phyloP scores from a whole-genome alignment of 1,140 invertebrate species.

The Pachypeltis micranthus region DNA sequence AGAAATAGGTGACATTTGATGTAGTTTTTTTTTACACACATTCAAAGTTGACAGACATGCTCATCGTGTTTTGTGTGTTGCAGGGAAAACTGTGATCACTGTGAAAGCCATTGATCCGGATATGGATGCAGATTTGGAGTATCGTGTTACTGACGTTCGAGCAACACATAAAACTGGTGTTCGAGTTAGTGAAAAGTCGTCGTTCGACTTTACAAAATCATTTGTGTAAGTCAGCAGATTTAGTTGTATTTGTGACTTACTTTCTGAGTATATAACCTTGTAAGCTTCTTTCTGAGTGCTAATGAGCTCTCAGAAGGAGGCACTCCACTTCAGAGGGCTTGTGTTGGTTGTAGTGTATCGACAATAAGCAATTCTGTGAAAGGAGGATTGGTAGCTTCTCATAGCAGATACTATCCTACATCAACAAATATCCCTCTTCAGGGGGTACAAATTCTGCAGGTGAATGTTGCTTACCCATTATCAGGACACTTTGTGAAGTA shows the following conservation, averaged over 20 bases:
- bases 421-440: too few relatives aligned
- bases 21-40: constrained; percentile 10
- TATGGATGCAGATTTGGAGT: constrained; percentile 51
- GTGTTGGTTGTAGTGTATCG: too few relatives aligned
- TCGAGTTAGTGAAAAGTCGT: constrained; percentile 43
- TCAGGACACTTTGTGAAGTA: too few relatives aligned
- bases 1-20: constrained; percentile 39
- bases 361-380: too few relatives aligned
- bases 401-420: too few relatives aligned
- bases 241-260: neutral
- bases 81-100: constrained; percentile 45
- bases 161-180: constrained; percentile 65
- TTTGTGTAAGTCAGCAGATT: constrained; percentile 37
- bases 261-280: too few relatives aligned
- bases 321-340: too few relatives aligned
- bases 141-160: constrained; percentile 51
- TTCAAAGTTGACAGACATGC: neutral
- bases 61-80: constrained; percentile 6
- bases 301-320: too few relatives aligned
- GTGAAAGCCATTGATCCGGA: constrained; percentile 58
- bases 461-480: too few relatives aligned
- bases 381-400: too few relatives aligned
- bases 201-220: constrained; percentile 52
- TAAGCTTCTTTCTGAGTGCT: too few relatives aligned
- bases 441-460: too few relatives aligned